These are phyloP conservation scores for Lagodon rhomboides DNA, from an alignment of 2,797 vertebrate genomes.

Conservation along the genomic window DNA sequence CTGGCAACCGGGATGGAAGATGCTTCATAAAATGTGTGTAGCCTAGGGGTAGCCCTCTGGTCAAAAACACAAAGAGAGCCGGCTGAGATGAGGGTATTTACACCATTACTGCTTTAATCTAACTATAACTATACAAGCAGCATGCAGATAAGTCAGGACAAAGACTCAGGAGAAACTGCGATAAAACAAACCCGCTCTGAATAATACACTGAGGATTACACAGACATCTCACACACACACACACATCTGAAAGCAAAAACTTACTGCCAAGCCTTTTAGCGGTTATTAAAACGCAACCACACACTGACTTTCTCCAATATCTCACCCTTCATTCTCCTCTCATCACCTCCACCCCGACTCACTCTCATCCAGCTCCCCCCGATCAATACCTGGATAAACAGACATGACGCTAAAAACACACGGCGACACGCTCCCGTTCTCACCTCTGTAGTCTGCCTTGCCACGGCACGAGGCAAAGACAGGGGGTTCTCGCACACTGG, in stretches of 20 bases:
- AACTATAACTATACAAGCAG: constrained; percentile 20
- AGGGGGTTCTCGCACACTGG: constrained; percentile 87
- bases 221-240: constrained; percentile 14
- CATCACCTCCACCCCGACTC: constrained; percentile 47
- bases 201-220: constrained; percentile 26
- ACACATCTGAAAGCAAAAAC: constrained; percentile 48
- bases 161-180: constrained; percentile 40
- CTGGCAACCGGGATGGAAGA: constrained; percentile 82
- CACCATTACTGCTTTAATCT: constrained; percentile 41
- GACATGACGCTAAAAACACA: constrained; percentile 51
- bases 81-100: constrained; percentile 40
- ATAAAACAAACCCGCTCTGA: constrained; percentile 40
- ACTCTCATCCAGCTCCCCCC: constrained; percentile 47
- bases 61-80: constrained; percentile 56
- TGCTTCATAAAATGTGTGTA: constrained; percentile 77
- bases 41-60: constrained; percentile 71
- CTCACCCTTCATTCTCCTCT: constrained; percentile 41
- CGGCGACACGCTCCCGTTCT: constrained; percentile 75
- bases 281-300: constrained; percentile 33
- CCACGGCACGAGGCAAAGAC: constrained; percentile 83
- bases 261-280: constrained; percentile 43
- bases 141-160: constrained; percentile 32
- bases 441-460: constrained; percentile 85
- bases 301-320: constrained; percentile 30
- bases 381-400: constrained; percentile 64